Base-by-base conservation (phyloP, 2,888 invertebrate species). In the Chloroclystis v-ata region DNA sequence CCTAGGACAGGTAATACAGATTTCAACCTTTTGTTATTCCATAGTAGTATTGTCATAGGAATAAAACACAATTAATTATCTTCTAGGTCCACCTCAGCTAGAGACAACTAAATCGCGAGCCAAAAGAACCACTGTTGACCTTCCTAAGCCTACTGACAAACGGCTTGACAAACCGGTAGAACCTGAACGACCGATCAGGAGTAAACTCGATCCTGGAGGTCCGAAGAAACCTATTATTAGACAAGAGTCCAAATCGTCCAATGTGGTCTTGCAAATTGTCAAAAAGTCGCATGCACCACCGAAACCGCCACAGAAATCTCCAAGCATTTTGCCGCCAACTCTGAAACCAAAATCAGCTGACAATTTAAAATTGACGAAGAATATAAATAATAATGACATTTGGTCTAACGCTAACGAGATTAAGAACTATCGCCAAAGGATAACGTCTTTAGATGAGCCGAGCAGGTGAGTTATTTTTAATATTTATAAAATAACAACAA, bases 361-460 rank as follows among this genome's bases (percentile, higher is more conserved):
- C 25, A 67, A 69, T 40, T 63, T 78, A 29, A 82, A 78, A 67
- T 51, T 75, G 20, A 75, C 76, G 20, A 84, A 84, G 58, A 81
- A 77, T 64, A 76, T 86, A n/a, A 87, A 87, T 51, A 87, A 86
- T 59, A 86, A 86, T 59, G 77, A 78, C 56, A 75, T 82, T 45
- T 86, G 85, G 85, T 72, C 80, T 1, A 76, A 75, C 52, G 74
- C 76, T 13, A 78, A 75, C 61, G 75, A 78, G 43, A 61, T 61
- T 32, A 78, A 64, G 55, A 63, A 56, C 47, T 60, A 59, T 45
- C 65, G 69, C 29, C 73, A 67, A 32, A 78, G 71, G 63, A 61
- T 69, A 28, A 63, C 75, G 10, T 59, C 68, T 26, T 47, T 69
- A 20, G 47, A 43, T 24, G 59, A 49, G 16, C 56, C 62, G 47